Evolutionary conservation across 2,113 vertebrate species (phyloP), one percentile per base, ranked within the genome.

Genomic region (Rutilus rutilus): DNA sequence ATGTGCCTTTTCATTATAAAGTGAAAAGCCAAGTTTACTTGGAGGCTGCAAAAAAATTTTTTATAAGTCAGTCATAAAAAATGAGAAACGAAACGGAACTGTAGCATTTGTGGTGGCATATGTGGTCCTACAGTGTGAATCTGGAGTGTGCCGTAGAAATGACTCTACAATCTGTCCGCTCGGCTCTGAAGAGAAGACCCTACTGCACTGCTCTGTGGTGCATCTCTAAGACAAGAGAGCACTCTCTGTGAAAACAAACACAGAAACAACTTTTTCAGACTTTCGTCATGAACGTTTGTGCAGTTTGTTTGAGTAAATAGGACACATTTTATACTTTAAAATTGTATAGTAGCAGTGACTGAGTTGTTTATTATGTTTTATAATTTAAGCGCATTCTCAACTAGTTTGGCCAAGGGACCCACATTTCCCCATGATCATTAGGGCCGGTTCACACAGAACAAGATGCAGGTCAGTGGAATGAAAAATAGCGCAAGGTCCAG

Each of bases 81-180:
- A 73, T 59, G 11, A 52, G 27, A 64, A 30, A 47, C 1, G 27
- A 42, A 69, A 59, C 17, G 21, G 62, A 77, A 87, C 21, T 25
- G 45, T 79, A 78, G 27, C 83, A 59, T 89, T 85, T 87, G 84
- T 86, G 36, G 52, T 62, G 82, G 65, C 90, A 89, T 90, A 88
- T 89, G 89, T 76, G 36, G 75, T 75, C 85, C 84, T 75, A 82
- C 75, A 65, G 85, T 80, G 85, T 78, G 80, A 59, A 85, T 75
- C 83, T 86, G 87, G 83, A 86, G 60, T 54, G 82, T 71, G 84
- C 42, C 57, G 87, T 78, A 54, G 59, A 65, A 85, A 75, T 85
- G 69, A 85, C 85, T 85, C 54, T n/a, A 59, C 89, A 90, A 86
- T 81, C 87, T 90, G 89, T 87, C 82, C n/a, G 47, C 67, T 78